phyloP scores from a whole-genome alignment of 2,113 vertebrate genomes.

The Tamias sibiricus region DNA sequence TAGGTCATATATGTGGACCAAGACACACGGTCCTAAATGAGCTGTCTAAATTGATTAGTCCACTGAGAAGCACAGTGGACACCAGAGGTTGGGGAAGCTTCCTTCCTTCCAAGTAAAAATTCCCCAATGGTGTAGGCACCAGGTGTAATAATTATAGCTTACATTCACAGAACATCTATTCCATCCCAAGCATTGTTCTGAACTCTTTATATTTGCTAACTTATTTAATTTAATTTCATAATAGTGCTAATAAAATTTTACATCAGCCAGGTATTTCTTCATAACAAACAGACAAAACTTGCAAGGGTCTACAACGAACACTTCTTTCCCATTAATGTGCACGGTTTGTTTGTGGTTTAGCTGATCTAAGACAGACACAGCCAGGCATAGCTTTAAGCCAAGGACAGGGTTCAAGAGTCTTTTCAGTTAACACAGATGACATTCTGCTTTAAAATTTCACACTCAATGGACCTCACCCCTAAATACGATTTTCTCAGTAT shows the following conservation, averaged over 20 bases:
- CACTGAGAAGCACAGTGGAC: not conserved
- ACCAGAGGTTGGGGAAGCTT: not conserved
- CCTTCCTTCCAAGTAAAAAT: not conserved
- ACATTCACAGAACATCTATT: not conserved
- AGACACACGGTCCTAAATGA: too few relatives aligned
- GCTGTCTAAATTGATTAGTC: too few relatives aligned
- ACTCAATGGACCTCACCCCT: not conserved
- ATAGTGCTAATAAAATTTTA: not conserved
- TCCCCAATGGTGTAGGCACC: not conserved
- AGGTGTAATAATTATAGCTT: not conserved
- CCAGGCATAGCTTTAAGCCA: not conserved
- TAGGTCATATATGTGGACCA: not conserved
- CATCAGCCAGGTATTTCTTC: not conserved
- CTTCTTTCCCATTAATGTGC: not conserved
- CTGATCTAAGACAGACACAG: not conserved
- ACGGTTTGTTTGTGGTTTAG: not conserved
- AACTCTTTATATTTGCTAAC: not conserved
- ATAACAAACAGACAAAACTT: conserved; percentile 21
- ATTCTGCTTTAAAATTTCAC: not conserved
- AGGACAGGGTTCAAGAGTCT: not conserved
- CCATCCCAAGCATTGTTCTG: not conserved
- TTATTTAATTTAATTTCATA: conserved; percentile 18
- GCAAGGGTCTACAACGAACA: not conserved
- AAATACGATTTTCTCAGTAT: not conserved
- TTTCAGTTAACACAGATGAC: conserved; percentile 6